Evolutionary conservation across 2,113 vertebrate genomes (phyloP), one percentile per base, ranked within the genome.

Genomic region (Chitala chitala): DNA sequence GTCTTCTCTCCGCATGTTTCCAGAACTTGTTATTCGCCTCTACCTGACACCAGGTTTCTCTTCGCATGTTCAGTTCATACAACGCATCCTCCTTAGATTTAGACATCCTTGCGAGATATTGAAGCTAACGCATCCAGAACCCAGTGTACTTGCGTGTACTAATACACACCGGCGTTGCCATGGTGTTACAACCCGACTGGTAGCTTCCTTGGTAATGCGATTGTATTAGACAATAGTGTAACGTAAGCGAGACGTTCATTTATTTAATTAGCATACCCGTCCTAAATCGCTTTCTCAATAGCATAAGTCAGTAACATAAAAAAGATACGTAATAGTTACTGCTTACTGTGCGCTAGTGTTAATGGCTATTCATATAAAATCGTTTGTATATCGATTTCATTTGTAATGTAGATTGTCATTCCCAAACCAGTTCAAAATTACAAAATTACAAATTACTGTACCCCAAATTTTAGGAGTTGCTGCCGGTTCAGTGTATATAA

Each of bases 21-120:
- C 90, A 89, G 53, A 59, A 71, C 70, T 76, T 76, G 31, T 83
- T 85, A 50, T 56, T 77, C 40, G 20, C 53, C 76, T 94, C 92
- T 75, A 92, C 88, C 65, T 81, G 81, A 59, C 93, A 94, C 85
- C 89, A 86, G 0, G 89, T 87, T 58, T 94, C 92, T 64, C 88
- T 87, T 33, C 50, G 78, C 76, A 79, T 75, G 20, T 94, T 92
- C 2, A 87, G 54, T 58, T 88, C 83, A 66, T 86, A 72, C 12
- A 92, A 75, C 3, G 82, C 66, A 20, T 5, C 75, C 65, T 77
- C 80, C 13, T 73, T 75, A 1, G 1, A 22, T 1, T 40, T 73
- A 1, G 77, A 75, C 84, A 86, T 91, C 4, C 44, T 46, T 48
- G 17, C 31, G 17, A 26, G 3, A 12, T 40, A 4, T 69, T 13